These are phyloP conservation scores for Trididemnum clinides DNA, from an alignment of 23 tunicate species.

Conservation along the genomic window DNA sequence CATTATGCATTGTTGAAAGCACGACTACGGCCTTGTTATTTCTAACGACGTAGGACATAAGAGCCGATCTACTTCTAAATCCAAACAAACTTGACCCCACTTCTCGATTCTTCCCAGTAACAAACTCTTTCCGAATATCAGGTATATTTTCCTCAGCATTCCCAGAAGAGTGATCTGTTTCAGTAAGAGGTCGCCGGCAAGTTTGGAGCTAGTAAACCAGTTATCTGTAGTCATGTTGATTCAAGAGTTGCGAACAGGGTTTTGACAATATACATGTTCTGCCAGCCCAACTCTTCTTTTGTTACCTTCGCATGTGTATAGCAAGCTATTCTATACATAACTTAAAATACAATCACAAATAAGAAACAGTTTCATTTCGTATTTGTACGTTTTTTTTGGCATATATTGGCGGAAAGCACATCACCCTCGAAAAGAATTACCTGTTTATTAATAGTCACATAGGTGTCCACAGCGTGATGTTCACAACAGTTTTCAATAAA, in stretches of 20 bases:
- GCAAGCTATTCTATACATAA: neutral
- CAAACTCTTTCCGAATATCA: neutral
- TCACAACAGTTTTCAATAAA: conserved; percentile 1
- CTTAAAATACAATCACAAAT: neutral
- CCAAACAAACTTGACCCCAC: neutral
- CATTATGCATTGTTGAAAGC: neutral
- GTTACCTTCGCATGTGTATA: neutral
- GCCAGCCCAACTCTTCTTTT: neutral
- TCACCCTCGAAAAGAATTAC: too few species aligned
- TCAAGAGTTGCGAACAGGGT: neutral
- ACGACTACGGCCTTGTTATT: neutral
- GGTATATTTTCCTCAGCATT: neutral
- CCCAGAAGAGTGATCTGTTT: neutral
- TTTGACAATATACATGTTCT: neutral
- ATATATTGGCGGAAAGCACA: too few species aligned
- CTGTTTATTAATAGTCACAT: neutral
- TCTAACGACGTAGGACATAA: neutral
- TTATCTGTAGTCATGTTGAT: neutral
- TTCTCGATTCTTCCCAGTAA: neutral
- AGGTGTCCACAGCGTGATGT: neutral
- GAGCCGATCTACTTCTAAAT: neutral
- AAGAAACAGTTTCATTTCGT: neutral
- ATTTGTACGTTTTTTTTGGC: neutral
- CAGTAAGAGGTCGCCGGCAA: neutral
- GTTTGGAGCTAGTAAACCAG: neutral